Evolutionary conservation across 2,888 invertebrate species (phyloP).

Genomic region (Orthosia cruda): DNA sequence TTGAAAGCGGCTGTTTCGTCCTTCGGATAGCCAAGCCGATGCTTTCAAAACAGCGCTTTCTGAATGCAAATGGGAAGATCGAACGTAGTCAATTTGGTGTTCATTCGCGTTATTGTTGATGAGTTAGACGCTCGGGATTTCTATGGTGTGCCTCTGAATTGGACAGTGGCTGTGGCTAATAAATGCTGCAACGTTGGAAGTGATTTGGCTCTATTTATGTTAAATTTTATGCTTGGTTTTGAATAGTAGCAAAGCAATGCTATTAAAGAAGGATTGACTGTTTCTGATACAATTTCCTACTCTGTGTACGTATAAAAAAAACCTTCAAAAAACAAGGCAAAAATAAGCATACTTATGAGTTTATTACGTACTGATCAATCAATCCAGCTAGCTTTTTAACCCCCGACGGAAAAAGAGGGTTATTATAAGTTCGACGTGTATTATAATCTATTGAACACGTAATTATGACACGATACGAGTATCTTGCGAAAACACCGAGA

Average conservation of each 20-base stretch:
- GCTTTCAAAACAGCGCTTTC: constrained; percentile 78
- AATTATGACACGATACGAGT: no score
- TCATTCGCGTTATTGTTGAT: constrained; percentile 61
- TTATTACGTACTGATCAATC: no score
- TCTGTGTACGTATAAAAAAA: no score
- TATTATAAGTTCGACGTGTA: no score
- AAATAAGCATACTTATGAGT: no score
- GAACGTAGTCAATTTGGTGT: constrained; percentile 66
- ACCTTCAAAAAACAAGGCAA: no score
- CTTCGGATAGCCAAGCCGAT: constrained; percentile 74
- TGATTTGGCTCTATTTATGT: constrained; percentile 38
- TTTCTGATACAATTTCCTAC: no score
- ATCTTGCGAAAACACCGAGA: no score
- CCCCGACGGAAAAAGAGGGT: no score
- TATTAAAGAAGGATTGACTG: not conserved
- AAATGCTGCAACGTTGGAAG: constrained; percentile 39
- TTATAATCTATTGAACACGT: no score
- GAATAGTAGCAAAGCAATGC: not conserved
- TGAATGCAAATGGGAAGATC: constrained; percentile 78
- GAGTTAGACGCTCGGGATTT: constrained; percentile 66
- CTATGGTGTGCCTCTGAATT: constrained; percentile 57
- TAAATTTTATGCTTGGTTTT: not conserved
- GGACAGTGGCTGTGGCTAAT: constrained; percentile 37
- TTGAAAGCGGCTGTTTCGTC: constrained; percentile 78
- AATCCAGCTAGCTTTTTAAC: no score